Evolutionary conservation across 92 coral and sea anemone species (phyloP).

Genomic region (Bergia sp.): DNA sequence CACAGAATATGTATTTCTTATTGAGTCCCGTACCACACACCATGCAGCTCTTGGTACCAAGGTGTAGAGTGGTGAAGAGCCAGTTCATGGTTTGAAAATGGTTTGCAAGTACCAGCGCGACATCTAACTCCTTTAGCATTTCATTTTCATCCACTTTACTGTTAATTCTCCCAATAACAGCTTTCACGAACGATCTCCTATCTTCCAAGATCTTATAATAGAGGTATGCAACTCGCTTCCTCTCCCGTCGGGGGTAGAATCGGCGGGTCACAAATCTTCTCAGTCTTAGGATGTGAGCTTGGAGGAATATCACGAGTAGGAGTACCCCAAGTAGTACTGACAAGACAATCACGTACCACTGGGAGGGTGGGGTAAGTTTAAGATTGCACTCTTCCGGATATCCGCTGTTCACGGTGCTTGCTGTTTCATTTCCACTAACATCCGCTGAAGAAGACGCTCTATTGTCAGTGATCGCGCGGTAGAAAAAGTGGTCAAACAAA

Average conservation of each 20-base stretch:
- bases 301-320: conserved; percentile 78
- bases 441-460: background rate
- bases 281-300: conserved; percentile 81
- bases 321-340: conserved; percentile 74
- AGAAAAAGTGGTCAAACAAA: conserved; percentile 74
- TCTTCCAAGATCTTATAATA: conserved; percentile 95
- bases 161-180: conserved; percentile 85
- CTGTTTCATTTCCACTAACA: conserved; percentile 11
- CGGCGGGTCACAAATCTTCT: conserved; percentile 83
- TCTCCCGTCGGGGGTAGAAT: conserved; percentile 88
- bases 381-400: conserved; percentile 53
- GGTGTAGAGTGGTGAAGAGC: conserved; percentile 72
- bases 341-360: conserved; percentile 62
- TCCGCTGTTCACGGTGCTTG: conserved; percentile 9
- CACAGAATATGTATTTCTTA: conserved; percentile 77
- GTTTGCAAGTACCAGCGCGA: conserved; percentile 77
- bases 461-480: conserved; percentile 55
- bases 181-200: conserved; percentile 79
- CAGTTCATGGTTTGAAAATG: conserved; percentile 75
- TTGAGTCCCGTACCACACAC: conserved; percentile 87
- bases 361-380: conserved; percentile 59
- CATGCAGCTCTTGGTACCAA: conserved; percentile 78
- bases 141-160: conserved; percentile 83
- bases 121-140: conserved; percentile 79
- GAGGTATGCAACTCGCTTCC: conserved; percentile 89